Percentiles rank a stretch among this genome's conserved stretches.
phyloP scores from a whole-genome alignment of 2,113 vertebrate genomes.

The Cyrtonyx montezumae region DNA sequence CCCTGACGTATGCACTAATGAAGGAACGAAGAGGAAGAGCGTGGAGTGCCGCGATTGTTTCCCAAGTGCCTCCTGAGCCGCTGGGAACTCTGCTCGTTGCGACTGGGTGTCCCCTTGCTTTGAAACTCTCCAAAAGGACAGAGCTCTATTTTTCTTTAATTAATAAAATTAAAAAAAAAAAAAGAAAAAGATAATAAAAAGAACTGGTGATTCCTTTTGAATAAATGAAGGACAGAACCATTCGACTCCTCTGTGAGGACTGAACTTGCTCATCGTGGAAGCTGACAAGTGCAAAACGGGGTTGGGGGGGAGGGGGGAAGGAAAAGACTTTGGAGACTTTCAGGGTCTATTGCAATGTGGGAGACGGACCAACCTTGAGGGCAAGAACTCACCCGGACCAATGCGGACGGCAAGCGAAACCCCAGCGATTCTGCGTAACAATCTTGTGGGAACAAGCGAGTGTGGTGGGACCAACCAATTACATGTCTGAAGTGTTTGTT shows the following conservation, averaged over 20 bases:
- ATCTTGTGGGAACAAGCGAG: conserved; percentile 5
- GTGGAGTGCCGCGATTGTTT: conserved; percentile 38
- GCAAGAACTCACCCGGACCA: conserved; percentile 61
- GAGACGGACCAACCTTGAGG: conserved; percentile 71
- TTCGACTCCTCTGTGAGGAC: conserved; percentile 83
- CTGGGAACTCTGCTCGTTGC: conserved; percentile 42
- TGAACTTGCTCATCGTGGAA: background rate
- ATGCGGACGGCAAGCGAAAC: background rate
- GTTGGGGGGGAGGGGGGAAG: background rate
- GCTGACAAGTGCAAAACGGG: conserved; percentile 11
- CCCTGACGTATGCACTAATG: conserved; percentile 67
- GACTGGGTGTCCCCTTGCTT: conserved; percentile 14
- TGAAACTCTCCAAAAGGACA: conserved; percentile 23
- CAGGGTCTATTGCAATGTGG: conserved; percentile 54
- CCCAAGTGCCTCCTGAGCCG: conserved; percentile 91
- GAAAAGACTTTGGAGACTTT: background rate
- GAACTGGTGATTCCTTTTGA: background rate
- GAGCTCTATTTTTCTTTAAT: conserved; percentile 43
- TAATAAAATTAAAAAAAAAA: background rate
- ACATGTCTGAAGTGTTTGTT: conserved; percentile 37
- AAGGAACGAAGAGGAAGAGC: conserved; percentile 70
- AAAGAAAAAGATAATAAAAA: background rate
- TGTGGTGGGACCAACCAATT: conserved; percentile 70
- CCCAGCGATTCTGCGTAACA: background rate
- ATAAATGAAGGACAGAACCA: conserved; percentile 69